Evolutionary conservation across 2,888 invertebrate species (phyloP).

Genomic region (Callyntrura sp.): DNA sequence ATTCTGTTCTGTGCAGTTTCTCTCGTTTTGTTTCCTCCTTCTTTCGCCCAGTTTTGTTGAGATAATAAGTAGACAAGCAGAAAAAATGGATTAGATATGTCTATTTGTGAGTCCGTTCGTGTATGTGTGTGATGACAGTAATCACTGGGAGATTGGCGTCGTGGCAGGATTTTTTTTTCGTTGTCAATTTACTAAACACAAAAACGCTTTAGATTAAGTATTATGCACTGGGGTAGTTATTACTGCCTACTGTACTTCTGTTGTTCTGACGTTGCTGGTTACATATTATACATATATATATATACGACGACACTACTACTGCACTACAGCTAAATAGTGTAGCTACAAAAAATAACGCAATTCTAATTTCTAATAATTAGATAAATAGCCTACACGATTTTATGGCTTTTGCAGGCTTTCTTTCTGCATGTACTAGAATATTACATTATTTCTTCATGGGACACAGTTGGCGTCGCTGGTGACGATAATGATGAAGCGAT

Average conservation of each 20-base stretch:
- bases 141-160: background rate
- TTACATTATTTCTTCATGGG: too few species aligned
- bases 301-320: background rate
- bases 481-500: background rate
- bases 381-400: background rate
- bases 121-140: slow-evolving; percentile 23
- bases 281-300: too few species aligned
- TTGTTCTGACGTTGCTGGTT: too few species aligned
- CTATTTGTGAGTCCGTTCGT: background rate
- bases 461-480: too few species aligned
- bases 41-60: background rate
- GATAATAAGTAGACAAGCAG: slow-evolving; percentile 12
- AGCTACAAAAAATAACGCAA: background rate
- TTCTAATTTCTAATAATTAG: background rate
- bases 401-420: slow-evolving; percentile 2
- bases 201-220: too few species aligned
- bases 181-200: too few species aligned
- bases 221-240: too few species aligned
- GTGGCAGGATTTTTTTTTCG: too few species aligned
- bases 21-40: slow-evolving; percentile 19
- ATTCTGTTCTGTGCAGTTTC: background rate
- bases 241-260: too few species aligned
- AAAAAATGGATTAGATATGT: slow-evolving; percentile 30
- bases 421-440: background rate
- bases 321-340: background rate